Conservation (phyloP, 1,140 invertebrate genomes). For the Berghia stephanieae region DNA sequence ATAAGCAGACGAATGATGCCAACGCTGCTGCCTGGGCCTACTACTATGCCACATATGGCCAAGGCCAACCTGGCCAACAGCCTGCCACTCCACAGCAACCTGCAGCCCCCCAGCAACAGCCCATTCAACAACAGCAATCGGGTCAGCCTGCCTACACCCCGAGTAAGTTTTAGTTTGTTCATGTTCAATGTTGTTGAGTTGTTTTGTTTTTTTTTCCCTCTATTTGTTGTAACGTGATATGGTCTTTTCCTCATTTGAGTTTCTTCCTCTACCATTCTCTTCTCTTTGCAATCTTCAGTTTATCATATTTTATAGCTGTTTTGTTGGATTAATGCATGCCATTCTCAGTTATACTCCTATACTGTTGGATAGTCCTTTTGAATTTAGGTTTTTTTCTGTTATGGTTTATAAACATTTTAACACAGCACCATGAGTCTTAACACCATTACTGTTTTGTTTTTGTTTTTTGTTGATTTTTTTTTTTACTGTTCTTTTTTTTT, state of each 20-base stretch:
- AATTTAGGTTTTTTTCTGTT: too few relatives aligned
- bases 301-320: too few relatives aligned
- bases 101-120: slow-evolving; percentile 69
- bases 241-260: neutral
- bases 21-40: slow-evolving; percentile 71
- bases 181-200: neutral
- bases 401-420: too few relatives aligned
- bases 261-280: neutral
- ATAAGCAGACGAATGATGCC: slow-evolving; percentile 61
- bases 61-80: slow-evolving; percentile 49
- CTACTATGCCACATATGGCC: slow-evolving; percentile 68
- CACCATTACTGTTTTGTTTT: too few relatives aligned
- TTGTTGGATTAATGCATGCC: too few relatives aligned
- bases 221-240: neutral
- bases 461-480: too few relatives aligned
- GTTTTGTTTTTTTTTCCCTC: neutral
- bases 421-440: too few relatives aligned
- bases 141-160: slow-evolving; percentile 33
- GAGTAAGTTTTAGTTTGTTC: slow-evolving; percentile 27
- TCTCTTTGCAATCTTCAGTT: too few relatives aligned
- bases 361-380: too few relatives aligned
- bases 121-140: slow-evolving; percentile 70
- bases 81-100: slow-evolving; percentile 48
- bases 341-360: too few relatives aligned
- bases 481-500: too few relatives aligned